Evolutionary conservation across 2,888 invertebrate genomes (phyloP), one percentile per base, ranked within the genome.

Genomic region (Phengaris arion): DNA sequence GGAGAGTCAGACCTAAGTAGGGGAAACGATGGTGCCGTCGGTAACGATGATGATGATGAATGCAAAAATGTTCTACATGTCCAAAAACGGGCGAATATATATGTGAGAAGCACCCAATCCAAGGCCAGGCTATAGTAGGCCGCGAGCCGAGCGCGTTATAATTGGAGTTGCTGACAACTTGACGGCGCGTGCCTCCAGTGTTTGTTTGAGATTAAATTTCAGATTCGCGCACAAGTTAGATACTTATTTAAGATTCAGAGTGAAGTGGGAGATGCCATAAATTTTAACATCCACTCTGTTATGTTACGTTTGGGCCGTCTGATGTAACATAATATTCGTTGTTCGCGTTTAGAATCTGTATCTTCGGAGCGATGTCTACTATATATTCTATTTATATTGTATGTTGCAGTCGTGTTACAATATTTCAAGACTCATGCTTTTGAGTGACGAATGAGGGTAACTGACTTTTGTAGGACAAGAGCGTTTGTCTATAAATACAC

Each of bases 131-230:
- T 70, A 57, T 68, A 72, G 75, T 76, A 70, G 70, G 64, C 51
- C 48, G 76, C 77, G 79, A 74, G 78, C 76, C 64, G 76, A 35
- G 35, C 76, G 52, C 79, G 73, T 77, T 76, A 79, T 81, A 81
- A 80, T 81, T 81, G 79, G 79, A 80, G 78, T 76, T 77, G 78
- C 77, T 79, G 81, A 80, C 78, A 78, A 78, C 79, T 81, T 79
- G 79, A 78, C 78, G 76, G 77, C 76, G 75, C 75, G 77, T 77
- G 79, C 75, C 74, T 74, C 51, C 55, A 76, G 45, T 77, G 77
- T 77, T 80, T 74, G 77, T 78, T 78, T 77, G 76, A 77, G 77
- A 78, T 78, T 77, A 78, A 76, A 74, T 80, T 78, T 77, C 76
- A 77, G 64, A 59, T 59, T 59, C 59, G 59, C 59, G 74, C 55